A percentile compares a stretch with the other conserved stretches of the same genome.
Evolutionary conservation across 2,113 vertebrate species (phyloP).

Genomic region (Cavia porcellus): DNA sequence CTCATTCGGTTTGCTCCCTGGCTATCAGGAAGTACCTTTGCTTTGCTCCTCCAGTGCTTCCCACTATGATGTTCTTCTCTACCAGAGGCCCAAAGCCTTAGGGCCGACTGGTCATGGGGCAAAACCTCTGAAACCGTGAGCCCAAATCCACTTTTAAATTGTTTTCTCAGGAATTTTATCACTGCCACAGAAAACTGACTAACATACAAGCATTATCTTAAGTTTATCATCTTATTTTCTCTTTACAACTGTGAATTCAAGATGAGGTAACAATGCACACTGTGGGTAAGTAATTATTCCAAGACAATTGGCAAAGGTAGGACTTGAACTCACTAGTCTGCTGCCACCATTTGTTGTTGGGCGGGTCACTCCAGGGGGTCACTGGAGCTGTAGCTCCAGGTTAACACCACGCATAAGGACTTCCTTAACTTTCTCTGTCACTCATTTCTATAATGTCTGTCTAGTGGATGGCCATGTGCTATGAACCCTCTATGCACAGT

Average conservation of each 20-base stretch:
- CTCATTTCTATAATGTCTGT: background rate
- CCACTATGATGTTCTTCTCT: background rate
- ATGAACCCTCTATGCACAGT: background rate
- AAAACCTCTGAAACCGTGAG: background rate
- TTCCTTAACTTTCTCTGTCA: background rate
- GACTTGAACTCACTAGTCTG: background rate
- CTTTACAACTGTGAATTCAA: background rate
- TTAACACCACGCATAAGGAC: rapidly evolving
- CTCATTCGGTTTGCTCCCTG: background rate
- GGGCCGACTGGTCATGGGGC: background rate
- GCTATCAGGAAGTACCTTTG: background rate
- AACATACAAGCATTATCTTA: background rate
- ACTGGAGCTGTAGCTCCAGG: background rate
- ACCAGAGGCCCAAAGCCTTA: background rate
- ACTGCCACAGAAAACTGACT: background rate
- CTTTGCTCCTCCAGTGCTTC: background rate
- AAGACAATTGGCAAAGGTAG: background rate
- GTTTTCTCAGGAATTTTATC: background rate
- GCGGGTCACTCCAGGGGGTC: too few relatives aligned
- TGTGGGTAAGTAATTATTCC: background rate
- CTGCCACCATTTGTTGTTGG: background rate
- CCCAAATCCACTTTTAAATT: background rate
- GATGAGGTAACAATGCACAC: background rate
- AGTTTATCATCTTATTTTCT: background rate
- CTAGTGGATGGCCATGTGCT: rapidly evolving